Evolutionary conservation across 2,113 vertebrate genomes (phyloP), one percentile per base, ranked within the genome.

Genomic region (Prunella himalayana): DNA sequence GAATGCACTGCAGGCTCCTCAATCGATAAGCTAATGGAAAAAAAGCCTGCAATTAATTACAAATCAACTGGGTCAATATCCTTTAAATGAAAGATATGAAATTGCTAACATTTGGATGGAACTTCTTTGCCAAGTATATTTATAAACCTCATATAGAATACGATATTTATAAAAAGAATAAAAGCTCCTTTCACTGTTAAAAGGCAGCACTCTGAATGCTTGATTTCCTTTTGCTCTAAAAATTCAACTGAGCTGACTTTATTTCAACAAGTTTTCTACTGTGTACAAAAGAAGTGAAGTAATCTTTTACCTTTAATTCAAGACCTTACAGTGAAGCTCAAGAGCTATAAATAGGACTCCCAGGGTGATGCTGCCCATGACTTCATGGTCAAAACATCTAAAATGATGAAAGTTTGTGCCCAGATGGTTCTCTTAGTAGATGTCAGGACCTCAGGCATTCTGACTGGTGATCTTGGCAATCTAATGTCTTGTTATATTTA

Each of bases 31-130:
- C 64, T 97, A 94, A 96, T 80, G 77, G 95, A 81, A 51, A 94
- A 88, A 93, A 92, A 28, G 82, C 57, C 94, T 96, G 79, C 64
- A 92, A 94, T 96, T 95, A 95, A 96, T 97, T 97, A 93, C 49
- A 90, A 95, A 96, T 94, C 92, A 93, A 86, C 76, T 68, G 56
- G 93, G 88, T 95, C 90, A 92, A 95, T 93, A 95, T 66, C 44
- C 79, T 88, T 59, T 90, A 71, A 95, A 63, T 86, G 82, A 93
- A 92, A 95, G 60, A 86, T 71, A 93, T 31, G 25, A 90, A 93
- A 94, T 88, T 92, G 69, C 92, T 94, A 93, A 90, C 92, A 88
- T 93, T 95, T 86, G 94, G 82, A 73, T 83, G 51, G 78, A 91
- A 90, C 5, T 47, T 80, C 69, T 92, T 88, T 96, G 90, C 93